A percentile compares a stretch with the other conserved stretches of the same genome.
phyloP scores from a whole-genome alignment of 2,888 invertebrate genomes.

The Sceliomorpha sp. region DNA sequence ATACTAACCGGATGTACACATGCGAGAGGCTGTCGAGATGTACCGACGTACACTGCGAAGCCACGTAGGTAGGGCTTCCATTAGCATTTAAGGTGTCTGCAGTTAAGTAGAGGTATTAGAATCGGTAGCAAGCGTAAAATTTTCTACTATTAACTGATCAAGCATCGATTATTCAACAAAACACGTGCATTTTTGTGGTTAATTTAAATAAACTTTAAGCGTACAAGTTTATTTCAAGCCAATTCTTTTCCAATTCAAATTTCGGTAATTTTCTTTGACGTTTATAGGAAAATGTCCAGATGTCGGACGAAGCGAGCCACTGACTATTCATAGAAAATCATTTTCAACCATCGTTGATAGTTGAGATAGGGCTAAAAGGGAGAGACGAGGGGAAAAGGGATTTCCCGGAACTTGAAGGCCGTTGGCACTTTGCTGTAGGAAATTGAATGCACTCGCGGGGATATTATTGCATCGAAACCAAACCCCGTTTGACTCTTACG shows the following conservation, averaged over 20 bases:
- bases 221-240: no score
- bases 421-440: constrained; percentile 61
- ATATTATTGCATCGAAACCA: constrained; percentile 63
- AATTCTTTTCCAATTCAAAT: constrained; percentile 12
- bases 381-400: constrained; percentile 56
- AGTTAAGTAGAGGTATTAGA: constrained; percentile 37
- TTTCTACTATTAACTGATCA: constrained; percentile 42
- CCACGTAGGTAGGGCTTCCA: constrained; percentile 44
- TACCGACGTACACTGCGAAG: constrained; percentile 44
- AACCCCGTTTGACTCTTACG: constrained; percentile 60
- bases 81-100: constrained; percentile 47
- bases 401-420: constrained; percentile 55
- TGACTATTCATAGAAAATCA: constrained; percentile 47
- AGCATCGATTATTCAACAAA: constrained; percentile 44
- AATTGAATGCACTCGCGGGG: constrained; percentile 64
- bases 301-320: constrained; percentile 38
- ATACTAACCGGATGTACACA: constrained; percentile 58
- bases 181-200: no score
- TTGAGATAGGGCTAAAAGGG: constrained; percentile 39
- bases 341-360: constrained; percentile 44
- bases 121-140: constrained; percentile 25
- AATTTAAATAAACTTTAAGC: no score
- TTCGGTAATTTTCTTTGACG: constrained; percentile 38
- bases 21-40: constrained; percentile 52
- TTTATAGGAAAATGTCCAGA: constrained; percentile 32